phyloP scores from a whole-genome alignment of 2,113 vertebrate species.

The Neodontobutis hainanensis region DNA sequence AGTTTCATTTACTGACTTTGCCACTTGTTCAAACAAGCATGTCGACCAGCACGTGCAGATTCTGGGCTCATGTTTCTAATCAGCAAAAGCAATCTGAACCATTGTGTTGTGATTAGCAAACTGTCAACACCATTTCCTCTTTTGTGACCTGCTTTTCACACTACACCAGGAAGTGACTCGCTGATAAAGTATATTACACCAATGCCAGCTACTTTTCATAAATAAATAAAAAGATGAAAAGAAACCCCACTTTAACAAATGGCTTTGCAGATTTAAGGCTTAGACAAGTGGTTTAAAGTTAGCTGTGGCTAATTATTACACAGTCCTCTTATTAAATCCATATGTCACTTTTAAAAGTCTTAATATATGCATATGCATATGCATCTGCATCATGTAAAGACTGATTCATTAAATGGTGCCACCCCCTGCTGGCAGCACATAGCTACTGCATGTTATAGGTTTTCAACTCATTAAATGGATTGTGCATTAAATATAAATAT shows the following conservation, averaged over 20 bases:
- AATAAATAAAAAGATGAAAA: constrained; percentile 10
- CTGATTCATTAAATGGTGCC: background rate
- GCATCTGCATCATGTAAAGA: too few relatives aligned
- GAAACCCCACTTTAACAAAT: background rate
- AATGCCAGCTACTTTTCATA: constrained; percentile 6
- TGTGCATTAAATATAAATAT: too few relatives aligned
- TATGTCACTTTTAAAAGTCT: too few relatives aligned
- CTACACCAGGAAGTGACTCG: constrained; percentile 36
- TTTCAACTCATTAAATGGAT: too few relatives aligned
- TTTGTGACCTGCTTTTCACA: constrained; percentile 29
- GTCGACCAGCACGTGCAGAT: constrained; percentile 2
- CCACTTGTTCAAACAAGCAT: background rate
- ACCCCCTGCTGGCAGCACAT: constrained; percentile 25
- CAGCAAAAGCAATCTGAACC: constrained; percentile 43
- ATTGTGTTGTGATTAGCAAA: constrained; percentile 8
- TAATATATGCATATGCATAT: too few relatives aligned
- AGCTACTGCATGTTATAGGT: background rate
- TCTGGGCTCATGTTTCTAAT: constrained; percentile 27
- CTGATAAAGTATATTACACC: background rate
- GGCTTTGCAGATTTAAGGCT: background rate
- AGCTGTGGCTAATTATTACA: background rate
- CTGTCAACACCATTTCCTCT: constrained; percentile 40
- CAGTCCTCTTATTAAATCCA: background rate
- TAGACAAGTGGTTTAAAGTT: background rate
- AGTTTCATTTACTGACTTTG: background rate